A percentile compares a stretch with the other conserved stretches of the same genome.
Evolutionary conservation across 2,888 invertebrate genomes (phyloP).

Genomic region (Tenthredo amoena): DNA sequence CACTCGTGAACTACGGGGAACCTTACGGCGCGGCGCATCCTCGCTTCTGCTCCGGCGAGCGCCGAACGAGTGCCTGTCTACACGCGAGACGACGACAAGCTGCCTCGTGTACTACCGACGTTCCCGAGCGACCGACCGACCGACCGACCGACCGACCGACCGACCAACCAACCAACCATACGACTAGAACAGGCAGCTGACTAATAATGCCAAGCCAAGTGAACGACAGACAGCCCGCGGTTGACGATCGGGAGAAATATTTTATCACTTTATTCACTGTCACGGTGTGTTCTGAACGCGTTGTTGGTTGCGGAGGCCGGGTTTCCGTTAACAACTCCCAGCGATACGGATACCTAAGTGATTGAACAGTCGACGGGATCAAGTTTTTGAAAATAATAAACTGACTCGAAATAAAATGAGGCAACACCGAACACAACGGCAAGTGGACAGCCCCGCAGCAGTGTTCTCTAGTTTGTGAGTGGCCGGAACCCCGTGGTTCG

Average conservation of each 20-base stretch:
- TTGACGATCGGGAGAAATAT: background rate
- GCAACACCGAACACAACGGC: conserved; percentile 34
- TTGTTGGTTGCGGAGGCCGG: background rate
- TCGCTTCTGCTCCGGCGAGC: conserved; percentile 67
- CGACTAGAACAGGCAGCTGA: conserved; percentile 47
- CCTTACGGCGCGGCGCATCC: conserved; percentile 63
- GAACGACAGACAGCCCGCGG: conserved; percentile 26
- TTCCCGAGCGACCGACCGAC: conserved; percentile 39
- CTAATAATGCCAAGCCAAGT: conserved; percentile 46
- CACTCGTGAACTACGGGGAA: conserved; percentile 57
- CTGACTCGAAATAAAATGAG: conserved; percentile 50
- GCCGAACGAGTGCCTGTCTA: conserved; percentile 64
- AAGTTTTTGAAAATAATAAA: conserved; percentile 12
- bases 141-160: conserved; percentile 21
- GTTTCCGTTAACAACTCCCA: background rate
- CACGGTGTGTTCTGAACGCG: conserved; percentile 2
- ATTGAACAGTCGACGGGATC: background rate
- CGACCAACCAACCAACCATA: conserved; percentile 21
- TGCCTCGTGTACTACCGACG: conserved; percentile 33
- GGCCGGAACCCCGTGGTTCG: conserved; percentile 38
- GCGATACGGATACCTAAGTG: background rate
- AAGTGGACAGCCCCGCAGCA: conserved; percentile 38
- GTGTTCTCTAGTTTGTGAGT: conserved; percentile 39
- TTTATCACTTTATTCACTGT: conserved; percentile 45
- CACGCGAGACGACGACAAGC: conserved; percentile 49